These are phyloP conservation scores for Clavelina lepadiformis DNA, from an alignment of 23 tunicate genomes.

Conservation along the genomic window DNA sequence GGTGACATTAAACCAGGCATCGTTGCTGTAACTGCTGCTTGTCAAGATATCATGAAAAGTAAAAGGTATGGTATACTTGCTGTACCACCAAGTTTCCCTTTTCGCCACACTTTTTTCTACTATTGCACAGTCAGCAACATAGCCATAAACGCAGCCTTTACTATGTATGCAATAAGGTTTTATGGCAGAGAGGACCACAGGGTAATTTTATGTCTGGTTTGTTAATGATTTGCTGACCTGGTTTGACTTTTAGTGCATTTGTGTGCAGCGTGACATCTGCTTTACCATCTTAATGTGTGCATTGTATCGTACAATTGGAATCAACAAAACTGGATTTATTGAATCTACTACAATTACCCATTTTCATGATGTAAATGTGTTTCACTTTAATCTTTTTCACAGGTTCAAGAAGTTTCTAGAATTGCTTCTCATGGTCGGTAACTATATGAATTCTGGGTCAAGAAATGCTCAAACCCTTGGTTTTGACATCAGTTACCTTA, in stretches of 20 bases:
- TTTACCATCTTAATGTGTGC: too few species aligned
- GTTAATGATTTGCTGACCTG: too few species aligned
- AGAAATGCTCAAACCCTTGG: constrained; percentile 88
- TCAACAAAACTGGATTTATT: not conserved
- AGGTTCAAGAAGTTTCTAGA: constrained; percentile 82
- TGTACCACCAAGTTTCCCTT: too few species aligned
- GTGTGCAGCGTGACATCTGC: too few species aligned
- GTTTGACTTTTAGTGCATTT: too few species aligned
- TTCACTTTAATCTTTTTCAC: constrained; percentile 1
- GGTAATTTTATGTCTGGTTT: too few species aligned
- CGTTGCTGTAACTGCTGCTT: constrained; percentile 89
- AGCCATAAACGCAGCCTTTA: too few species aligned
- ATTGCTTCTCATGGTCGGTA: constrained; percentile 82
- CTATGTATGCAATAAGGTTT: too few species aligned
- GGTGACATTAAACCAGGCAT: constrained; percentile 87
- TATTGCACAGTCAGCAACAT: too few species aligned
- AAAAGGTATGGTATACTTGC: constrained; percentile 46
- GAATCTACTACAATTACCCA: not conserved
- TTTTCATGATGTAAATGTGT: not conserved
- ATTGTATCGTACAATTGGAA: not conserved
- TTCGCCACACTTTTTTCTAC: too few species aligned
- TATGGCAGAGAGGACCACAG: too few species aligned
- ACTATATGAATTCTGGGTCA: constrained; percentile 93
- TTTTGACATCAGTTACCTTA: constrained; percentile 79
- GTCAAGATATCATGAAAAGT: constrained; percentile 60